Percentiles rank a stretch among this genome's conserved stretches.
phyloP scores from a whole-genome alignment of 2,888 invertebrate genomes.

The Syrista parreyssii region DNA sequence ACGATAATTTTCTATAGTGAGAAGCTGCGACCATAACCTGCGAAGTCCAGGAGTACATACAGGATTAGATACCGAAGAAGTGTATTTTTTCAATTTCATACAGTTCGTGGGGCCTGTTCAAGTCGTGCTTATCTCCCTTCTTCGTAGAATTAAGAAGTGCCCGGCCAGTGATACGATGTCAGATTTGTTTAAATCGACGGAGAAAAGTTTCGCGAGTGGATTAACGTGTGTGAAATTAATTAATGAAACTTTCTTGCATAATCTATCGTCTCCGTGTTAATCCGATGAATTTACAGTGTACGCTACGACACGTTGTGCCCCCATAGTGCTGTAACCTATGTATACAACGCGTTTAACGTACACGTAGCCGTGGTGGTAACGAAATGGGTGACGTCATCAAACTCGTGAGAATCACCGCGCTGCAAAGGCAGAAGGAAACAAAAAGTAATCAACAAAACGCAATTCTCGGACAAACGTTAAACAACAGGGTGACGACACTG shows the following conservation, averaged over 20 bases:
- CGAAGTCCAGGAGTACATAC: neutral
- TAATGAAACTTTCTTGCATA: neutral
- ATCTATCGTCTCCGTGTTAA: neutral
- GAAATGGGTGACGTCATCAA: neutral
- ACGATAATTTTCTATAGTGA: neutral
- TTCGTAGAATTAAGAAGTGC: neutral
- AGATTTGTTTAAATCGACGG: too few relatives aligned
- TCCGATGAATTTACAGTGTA: neutral
- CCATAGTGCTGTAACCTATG: neutral
- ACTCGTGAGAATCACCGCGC: neutral
- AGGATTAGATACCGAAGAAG: conserved; percentile 1
- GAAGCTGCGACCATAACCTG: neutral
- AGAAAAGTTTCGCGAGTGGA: too few relatives aligned
- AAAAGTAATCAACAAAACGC: neutral
- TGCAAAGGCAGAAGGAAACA: neutral
- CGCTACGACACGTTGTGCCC: neutral
- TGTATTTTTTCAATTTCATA: conserved; percentile 22
- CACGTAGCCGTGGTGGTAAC: neutral
- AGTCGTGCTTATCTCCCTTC: neutral
- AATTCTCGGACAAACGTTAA: neutral
- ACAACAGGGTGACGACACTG: neutral
- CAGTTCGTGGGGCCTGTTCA: neutral
- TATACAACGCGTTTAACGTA: neutral
- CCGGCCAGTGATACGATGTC: neutral
- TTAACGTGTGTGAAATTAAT: neutral